Conservation (phyloP, 2,113 vertebrate species). For the Bubo scandiacus region DNA sequence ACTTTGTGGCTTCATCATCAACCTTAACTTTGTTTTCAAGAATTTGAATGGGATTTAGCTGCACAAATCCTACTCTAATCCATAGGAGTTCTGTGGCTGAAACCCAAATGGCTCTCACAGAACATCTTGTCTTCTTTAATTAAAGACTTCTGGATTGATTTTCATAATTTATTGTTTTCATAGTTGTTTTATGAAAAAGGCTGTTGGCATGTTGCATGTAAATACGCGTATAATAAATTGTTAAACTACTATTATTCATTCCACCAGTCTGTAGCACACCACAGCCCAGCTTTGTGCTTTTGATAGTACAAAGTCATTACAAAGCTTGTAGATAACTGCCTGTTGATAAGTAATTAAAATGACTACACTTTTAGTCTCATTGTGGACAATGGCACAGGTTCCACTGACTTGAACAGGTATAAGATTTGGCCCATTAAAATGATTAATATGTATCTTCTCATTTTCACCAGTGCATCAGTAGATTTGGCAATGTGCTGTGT, state of each 20-base stretch:
- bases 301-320: not conserved
- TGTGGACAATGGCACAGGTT: not conserved
- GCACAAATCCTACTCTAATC: not conserved
- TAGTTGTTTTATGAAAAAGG: not conserved
- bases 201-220: not conserved
- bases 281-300: not conserved
- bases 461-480: not conserved
- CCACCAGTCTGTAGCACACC: not conserved
- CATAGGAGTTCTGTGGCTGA: not conserved
- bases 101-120: not conserved
- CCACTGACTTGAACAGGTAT: not conserved
- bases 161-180: not conserved
- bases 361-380: not conserved
- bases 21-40: not conserved
- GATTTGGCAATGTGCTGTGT: rapidly evolving
- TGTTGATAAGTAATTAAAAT: not conserved
- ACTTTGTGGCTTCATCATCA: not conserved
- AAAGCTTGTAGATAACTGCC: not conserved
- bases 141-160: not conserved
- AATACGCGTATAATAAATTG: not conserved
- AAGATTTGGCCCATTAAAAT: not conserved
- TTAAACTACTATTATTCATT: not conserved
- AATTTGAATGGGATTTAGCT: not conserved
- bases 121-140: not conserved
- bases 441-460: not conserved